A percentile compares a stretch with the other conserved stretches of the same genome.
These are phyloP conservation scores for Leptosomus discolor DNA, from an alignment of 2,113 vertebrate species.

Conservation along the genomic window DNA sequence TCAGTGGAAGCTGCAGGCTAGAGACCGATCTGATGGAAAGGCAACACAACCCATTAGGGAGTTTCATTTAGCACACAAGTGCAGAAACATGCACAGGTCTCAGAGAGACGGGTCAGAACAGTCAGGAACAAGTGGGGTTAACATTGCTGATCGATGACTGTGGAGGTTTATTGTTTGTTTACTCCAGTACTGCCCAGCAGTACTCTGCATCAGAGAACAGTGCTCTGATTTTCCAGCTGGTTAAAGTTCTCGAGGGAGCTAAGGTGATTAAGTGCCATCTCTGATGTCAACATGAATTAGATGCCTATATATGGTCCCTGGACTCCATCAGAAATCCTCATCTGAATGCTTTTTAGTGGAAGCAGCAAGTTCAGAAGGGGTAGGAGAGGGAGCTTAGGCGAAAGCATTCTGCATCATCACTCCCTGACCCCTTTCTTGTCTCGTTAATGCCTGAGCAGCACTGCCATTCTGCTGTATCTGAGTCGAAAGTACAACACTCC, in stretches of 20 bases:
- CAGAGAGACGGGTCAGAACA: not conserved
- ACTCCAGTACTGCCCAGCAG: not conserved
- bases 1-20: not conserved
- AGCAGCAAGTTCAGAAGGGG: not conserved
- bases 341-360: not conserved
- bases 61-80: not conserved
- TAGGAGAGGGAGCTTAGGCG: not conserved
- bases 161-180: not conserved
- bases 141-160: not conserved
- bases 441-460: slow-evolving; percentile 36
- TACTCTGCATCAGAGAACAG: not conserved
- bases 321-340: not conserved
- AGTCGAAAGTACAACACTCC: slow-evolving; percentile 78
- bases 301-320: not conserved
- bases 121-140: not conserved
- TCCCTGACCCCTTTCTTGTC: not conserved
- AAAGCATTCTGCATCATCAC: not conserved
- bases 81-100: fast-evolving
- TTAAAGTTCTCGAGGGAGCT: not conserved
- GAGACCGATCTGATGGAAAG: not conserved
- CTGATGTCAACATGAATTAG: not conserved
- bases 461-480: slow-evolving; percentile 79
- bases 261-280: not conserved
- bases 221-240: not conserved
- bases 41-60: not conserved